phyloP scores from a whole-genome alignment of 2,797 vertebrate species.

The Poeciliopsis turneri region DNA sequence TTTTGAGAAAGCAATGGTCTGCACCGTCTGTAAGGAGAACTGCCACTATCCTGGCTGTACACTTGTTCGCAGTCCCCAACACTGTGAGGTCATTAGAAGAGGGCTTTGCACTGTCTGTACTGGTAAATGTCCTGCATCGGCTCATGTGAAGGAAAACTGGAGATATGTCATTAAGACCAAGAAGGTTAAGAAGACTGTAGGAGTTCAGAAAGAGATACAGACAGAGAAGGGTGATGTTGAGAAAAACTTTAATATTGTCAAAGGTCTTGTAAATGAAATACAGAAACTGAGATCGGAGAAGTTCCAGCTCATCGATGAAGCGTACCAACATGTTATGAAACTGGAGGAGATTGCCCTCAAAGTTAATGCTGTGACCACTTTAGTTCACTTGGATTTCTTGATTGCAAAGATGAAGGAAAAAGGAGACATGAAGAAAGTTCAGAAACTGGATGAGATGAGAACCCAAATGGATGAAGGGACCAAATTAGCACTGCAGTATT shows the following conservation, averaged over 20 bases:
- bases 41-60: slow-evolving; percentile 17
- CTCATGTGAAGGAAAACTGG: neutral
- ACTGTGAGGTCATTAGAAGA: slow-evolving; percentile 7
- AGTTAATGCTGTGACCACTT: neutral
- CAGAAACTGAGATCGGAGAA: neutral
- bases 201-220: neutral
- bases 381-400: slow-evolving; percentile 21
- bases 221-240: neutral
- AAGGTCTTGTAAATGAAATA: slow-evolving; percentile 1
- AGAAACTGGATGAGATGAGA: slow-evolving; percentile 29
- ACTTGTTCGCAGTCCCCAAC: neutral
- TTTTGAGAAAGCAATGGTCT: neutral
- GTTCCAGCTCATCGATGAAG: neutral
- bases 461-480: neutral
- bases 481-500: neutral
- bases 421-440: slow-evolving; percentile 4
- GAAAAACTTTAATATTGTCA: neutral
- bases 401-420: slow-evolving; percentile 29
- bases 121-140: neutral
- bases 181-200: neutral
- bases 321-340: neutral
- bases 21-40: slow-evolving; percentile 4
- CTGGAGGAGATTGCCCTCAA: slow-evolving; percentile 25
- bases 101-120: slow-evolving; percentile 13
- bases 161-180: slow-evolving; percentile 12